Evolutionary conservation across 2,113 vertebrate genomes (phyloP).

Genomic region (Pygoscelis adeliae): DNA sequence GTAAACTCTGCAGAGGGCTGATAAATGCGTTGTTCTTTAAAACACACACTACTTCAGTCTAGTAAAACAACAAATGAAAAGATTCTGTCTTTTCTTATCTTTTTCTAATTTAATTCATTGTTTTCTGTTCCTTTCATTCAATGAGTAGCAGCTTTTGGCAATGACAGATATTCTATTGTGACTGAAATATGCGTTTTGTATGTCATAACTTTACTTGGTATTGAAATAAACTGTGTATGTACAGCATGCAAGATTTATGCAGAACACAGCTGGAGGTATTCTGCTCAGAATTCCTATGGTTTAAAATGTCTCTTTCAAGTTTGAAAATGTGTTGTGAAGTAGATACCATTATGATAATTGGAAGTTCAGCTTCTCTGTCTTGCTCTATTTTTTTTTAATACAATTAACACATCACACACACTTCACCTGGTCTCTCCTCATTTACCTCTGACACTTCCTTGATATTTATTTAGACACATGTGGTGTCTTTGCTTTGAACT

Average conservation of each 20-base stretch:
- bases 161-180: constrained; percentile 46
- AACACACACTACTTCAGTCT: neutral
- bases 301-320: constrained; percentile 68
- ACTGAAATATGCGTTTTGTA: constrained; percentile 69
- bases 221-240: constrained; percentile 67
- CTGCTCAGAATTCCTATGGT: constrained; percentile 61
- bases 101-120: constrained; percentile 19
- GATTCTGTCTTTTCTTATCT: neutral
- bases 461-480: constrained; percentile 74
- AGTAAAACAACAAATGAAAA: neutral
- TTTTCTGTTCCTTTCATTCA: constrained; percentile 27
- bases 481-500: constrained; percentile 73
- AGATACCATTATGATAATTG: constrained; percentile 76
- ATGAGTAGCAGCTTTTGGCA: constrained; percentile 23
- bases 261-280: constrained; percentile 55
- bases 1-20: neutral
- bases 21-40: neutral
- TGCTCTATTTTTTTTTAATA: constrained; percentile 67
- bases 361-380: constrained; percentile 68
- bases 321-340: constrained; percentile 70
- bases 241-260: constrained; percentile 46
- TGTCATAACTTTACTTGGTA: constrained; percentile 64
- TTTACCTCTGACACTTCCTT: constrained; percentile 74
- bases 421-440: constrained; percentile 69
- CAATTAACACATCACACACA: constrained; percentile 71